These are phyloP conservation scores for Eupithecia centaureata DNA, from an alignment of 2,888 invertebrate genomes.

Conservation along the genomic window DNA sequence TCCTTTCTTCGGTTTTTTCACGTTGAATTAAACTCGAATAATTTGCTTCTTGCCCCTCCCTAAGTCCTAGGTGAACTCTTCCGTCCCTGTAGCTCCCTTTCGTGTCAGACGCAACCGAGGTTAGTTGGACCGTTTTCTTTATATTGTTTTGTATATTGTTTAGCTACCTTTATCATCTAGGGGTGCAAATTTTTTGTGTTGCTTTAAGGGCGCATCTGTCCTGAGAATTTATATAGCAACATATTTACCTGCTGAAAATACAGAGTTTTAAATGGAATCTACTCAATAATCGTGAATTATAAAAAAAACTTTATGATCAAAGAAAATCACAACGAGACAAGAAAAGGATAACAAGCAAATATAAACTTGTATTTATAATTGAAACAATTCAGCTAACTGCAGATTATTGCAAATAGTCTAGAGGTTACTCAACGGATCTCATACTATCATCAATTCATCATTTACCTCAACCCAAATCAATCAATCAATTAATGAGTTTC, in stretches of 20 bases:
- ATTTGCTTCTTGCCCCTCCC: background rate
- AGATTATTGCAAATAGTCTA: too few species aligned
- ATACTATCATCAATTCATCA: too few species aligned
- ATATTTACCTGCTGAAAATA: background rate
- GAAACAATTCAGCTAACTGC: too few species aligned
- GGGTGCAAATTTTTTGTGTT: constrained; percentile 30
- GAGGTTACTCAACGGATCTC: too few species aligned
- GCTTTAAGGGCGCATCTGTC: background rate
- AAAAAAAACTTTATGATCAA: too few species aligned
- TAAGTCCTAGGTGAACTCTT: constrained; percentile 7
- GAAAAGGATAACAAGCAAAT: too few species aligned
- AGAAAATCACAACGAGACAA: too few species aligned
- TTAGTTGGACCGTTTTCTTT: constrained; percentile 50
- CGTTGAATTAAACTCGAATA: too few species aligned
- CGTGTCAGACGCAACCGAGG: constrained; percentile 51
- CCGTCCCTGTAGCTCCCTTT: constrained; percentile 41
- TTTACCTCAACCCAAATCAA: too few species aligned
- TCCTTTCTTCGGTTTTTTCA: too few species aligned
- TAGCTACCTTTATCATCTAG: constrained; percentile 44
- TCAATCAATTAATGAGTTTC: too few species aligned
- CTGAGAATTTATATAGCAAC: background rate
- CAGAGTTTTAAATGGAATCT: background rate
- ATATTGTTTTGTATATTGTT: constrained; percentile 49
- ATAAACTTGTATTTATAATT: too few species aligned
- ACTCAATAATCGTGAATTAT: background rate